Base-by-base conservation (phyloP, 2,797 vertebrate genomes). In the Philypnodon macrostomus region DNA sequence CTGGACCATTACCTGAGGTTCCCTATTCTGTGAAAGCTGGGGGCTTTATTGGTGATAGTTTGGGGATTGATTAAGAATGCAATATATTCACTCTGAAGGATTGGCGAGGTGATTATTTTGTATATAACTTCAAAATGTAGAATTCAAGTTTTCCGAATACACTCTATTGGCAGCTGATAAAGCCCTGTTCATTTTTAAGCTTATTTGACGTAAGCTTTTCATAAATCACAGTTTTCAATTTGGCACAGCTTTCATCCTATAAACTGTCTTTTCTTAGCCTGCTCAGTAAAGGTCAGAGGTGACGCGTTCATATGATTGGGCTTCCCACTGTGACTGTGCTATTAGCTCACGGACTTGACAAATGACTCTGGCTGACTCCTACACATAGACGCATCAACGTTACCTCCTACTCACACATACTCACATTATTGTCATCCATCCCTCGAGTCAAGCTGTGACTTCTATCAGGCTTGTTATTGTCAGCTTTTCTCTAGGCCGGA, bases 391-490 rank as follows among this genome's bases (percentile, higher is more conserved):
- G 58, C 42, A 47, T 15, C 21, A n/a, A n/a, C n/a, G n/a, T n/a
- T 27, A 26, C 34, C 47, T 38, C 67, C 16, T 38, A 67, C 50
- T 67, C 50, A 52, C 53, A 33, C 57, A 39, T 16, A 61, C 24
- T 39, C 47, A 74, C 61, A 63, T 58, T 68, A 57, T 72, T 85
- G 67, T 75, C 72, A 80, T 72, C 58, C 40, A 59, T 81, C 78
- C 67, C 59, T 66, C 12, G 36, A 51, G 58, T 49, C 31, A 63
- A 63, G 62, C 64, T 35, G 44, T 47, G 65, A 75, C 75, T 81
- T 76, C 68, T 64, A 77, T 70, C 67, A 73, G 68, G 68, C 65
- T 53, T 61, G 54, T 62, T 58, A 63, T 67, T 78, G 81, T 81
- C 79, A 79, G 70, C 70, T 75, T 70, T 77, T 77, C 58, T 62